These are phyloP conservation scores for Cheiracanthium punctorium DNA, from an alignment of 2,888 invertebrate species.

Conservation along the genomic window DNA sequence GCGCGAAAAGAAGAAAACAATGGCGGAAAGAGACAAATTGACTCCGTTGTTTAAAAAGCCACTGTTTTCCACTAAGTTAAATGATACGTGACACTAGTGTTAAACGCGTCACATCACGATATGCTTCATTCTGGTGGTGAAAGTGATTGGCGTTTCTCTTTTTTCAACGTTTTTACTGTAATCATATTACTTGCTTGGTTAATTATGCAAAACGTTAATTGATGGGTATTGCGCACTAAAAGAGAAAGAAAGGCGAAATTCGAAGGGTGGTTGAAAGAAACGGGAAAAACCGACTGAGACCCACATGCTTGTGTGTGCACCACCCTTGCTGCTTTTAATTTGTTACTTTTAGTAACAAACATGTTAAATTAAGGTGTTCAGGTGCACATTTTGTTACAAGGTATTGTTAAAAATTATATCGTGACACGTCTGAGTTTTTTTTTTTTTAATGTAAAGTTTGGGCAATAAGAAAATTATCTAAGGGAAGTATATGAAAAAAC, in stretches of 20 bases:
- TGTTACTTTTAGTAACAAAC: neutral
- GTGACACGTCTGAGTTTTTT: no score
- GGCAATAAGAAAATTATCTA: no score
- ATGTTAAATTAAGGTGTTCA: neutral
- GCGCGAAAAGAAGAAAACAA: no score
- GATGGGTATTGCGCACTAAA: neutral
- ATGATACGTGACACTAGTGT: neutral
- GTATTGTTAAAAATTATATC: no score
- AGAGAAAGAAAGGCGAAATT: neutral
- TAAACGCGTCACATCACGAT: neutral
- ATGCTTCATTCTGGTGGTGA: neutral
- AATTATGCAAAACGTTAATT: neutral
- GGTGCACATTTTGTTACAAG: neutral
- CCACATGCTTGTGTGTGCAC: neutral
- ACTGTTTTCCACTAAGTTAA: neutral
- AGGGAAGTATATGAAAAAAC: no score
- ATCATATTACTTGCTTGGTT: neutral
- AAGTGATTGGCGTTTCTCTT: neutral
- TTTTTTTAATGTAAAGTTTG: no score
- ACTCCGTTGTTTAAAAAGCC: neutral
- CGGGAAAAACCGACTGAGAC: no score
- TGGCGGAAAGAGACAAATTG: neutral
- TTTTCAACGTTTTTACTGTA: neutral
- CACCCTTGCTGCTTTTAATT: neutral
- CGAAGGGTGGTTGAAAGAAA: neutral